phyloP scores from a whole-genome alignment of 2,888 invertebrate species.

The Cantharis flavilabris region DNA sequence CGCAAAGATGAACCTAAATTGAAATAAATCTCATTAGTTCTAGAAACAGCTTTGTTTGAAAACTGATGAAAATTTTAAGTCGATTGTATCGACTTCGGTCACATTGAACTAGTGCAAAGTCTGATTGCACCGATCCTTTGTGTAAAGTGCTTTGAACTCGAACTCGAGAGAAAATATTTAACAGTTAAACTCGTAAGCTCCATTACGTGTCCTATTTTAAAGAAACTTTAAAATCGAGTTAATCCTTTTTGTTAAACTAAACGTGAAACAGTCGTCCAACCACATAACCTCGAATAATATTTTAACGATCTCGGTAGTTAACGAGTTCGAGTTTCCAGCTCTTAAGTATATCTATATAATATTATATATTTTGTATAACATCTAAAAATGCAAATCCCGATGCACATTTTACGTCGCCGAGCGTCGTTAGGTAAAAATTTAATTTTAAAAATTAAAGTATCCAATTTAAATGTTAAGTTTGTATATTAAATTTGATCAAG shows the following conservation, averaged over 20 bases:
- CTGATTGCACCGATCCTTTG: slow-evolving; percentile 35
- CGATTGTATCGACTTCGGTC: slow-evolving; percentile 32
- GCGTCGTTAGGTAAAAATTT: not conserved
- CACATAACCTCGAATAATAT: not conserved
- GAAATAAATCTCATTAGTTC: slow-evolving; percentile 2
- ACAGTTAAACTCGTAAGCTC: not conserved
- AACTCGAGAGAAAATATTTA: not conserved
- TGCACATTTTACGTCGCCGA: not conserved
- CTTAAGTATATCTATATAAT: not conserved
- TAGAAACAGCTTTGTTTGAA: not conserved
- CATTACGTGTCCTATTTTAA: not conserved
- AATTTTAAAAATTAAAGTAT: not conserved
- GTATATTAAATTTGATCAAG: not conserved
- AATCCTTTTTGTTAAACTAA: not conserved
- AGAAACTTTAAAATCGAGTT: not conserved
- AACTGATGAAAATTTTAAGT: slow-evolving; percentile 7
- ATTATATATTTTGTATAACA: too few relatives aligned
- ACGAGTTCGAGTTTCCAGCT: not conserved
- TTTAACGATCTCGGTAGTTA: not conserved
- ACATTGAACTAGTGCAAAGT: slow-evolving; percentile 25
- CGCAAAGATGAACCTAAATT: slow-evolving; percentile 72
- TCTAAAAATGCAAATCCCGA: not conserved
- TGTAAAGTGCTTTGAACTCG: slow-evolving; percentile 12
- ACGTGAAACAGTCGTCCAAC: not conserved
- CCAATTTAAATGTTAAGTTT: not conserved